A percentile compares a stretch with the other conserved stretches of the same genome.
These are phyloP conservation scores for Pogona vitticeps DNA, from an alignment of 2,113 vertebrate species.

Conservation along the genomic window DNA sequence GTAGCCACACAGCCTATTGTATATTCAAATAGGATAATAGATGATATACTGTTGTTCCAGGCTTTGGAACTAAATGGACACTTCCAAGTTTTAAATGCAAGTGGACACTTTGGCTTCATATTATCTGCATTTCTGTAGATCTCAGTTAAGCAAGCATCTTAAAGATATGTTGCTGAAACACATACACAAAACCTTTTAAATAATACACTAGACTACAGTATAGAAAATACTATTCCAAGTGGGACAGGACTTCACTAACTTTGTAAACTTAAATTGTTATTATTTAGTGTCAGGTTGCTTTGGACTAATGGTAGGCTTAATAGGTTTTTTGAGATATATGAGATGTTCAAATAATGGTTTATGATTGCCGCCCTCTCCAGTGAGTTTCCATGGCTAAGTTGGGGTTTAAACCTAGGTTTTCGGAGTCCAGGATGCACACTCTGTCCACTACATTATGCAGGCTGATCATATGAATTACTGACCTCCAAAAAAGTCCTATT, in stretches of 20 bases:
- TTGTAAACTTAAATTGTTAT: not conserved
- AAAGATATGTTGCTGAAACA: slow-evolving; percentile 18
- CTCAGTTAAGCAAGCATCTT: not conserved
- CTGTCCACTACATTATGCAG: no score
- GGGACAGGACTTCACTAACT: not conserved
- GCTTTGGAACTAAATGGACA: slow-evolving; percentile 45
- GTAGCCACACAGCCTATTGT: slow-evolving; percentile 44
- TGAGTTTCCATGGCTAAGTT: no score
- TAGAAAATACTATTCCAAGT: not conserved
- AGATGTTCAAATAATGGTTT: no score
- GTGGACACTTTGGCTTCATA: slow-evolving; percentile 41
- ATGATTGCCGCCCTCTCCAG: no score
- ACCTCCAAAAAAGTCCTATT: no score
- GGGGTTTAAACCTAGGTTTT: no score
- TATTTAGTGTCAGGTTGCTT: no score
- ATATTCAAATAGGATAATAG: slow-evolving; percentile 55
- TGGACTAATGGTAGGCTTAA: no score
- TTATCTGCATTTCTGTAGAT: slow-evolving; percentile 47
- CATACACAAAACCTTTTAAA: not conserved
- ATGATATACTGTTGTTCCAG: slow-evolving; percentile 54
- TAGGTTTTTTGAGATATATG: no score
- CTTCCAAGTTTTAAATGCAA: slow-evolving; percentile 56
- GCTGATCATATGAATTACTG: no score
- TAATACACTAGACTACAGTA: not conserved
- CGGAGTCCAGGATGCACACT: no score